Evolutionary conservation across 1,140 invertebrate genomes (phyloP).

Genomic region (Mycetomoellerius zeteki): DNA sequence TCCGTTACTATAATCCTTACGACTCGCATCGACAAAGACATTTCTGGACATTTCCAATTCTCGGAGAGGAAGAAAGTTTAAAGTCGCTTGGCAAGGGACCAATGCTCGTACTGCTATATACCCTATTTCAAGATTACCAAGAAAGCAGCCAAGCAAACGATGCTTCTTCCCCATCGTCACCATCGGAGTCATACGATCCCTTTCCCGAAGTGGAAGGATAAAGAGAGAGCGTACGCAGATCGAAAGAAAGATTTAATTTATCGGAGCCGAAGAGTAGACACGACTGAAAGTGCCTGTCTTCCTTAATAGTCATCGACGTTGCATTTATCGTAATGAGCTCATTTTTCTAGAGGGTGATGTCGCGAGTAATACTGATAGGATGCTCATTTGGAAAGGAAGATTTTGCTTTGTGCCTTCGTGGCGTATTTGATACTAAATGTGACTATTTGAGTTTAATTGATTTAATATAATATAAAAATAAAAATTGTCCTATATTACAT

Average conservation of each 20-base stretch:
- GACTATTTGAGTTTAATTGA: neutral
- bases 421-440: neutral
- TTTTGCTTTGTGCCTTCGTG: neutral
- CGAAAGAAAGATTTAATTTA: constrained; percentile 67
- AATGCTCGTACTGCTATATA: constrained; percentile 52
- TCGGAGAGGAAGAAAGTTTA: constrained; percentile 66
- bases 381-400: neutral
- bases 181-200: neutral
- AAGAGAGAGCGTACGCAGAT: neutral
- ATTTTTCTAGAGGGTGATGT: constrained; percentile 9
- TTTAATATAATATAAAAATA: neutral
- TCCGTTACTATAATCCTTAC: constrained; percentile 53
- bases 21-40: constrained; percentile 49
- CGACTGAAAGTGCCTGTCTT: constrained; percentile 16
- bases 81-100: constrained; percentile 69
- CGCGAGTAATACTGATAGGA: constrained; percentile 8
- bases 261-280: constrained; percentile 21
- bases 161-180: constrained; percentile 54
- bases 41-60: constrained; percentile 74
- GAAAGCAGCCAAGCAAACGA: constrained; percentile 71
- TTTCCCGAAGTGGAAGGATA: constrained; percentile 10
- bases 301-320: constrained; percentile 33
- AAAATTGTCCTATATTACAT: neutral
- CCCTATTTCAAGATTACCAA: constrained; percentile 65
- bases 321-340: constrained; percentile 16